Percentiles rank a stretch among this genome's conserved stretches.
Evolutionary conservation across 2,113 vertebrate genomes (phyloP).

Genomic region (Mobula birostris): DNA sequence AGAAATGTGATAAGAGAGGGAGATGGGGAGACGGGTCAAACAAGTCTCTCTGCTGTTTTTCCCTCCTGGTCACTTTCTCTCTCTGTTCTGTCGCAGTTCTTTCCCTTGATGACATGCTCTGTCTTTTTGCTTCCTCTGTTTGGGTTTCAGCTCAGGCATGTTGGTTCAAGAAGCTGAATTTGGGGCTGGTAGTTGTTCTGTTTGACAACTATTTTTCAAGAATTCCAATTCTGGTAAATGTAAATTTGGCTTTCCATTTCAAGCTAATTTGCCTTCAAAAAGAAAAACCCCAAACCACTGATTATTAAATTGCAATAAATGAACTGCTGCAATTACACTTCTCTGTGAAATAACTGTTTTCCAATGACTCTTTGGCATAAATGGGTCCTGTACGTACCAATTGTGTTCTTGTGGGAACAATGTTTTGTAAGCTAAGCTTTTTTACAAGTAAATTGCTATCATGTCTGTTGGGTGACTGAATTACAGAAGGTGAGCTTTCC

Average conservation of each 20-base stretch:
- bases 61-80: too few species aligned
- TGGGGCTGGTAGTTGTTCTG: neutral
- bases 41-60: too few species aligned
- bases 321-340: neutral
- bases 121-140: neutral
- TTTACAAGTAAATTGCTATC: neutral
- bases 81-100: neutral
- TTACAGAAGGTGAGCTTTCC: neutral
- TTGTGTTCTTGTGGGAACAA: neutral
- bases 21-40: too few species aligned
- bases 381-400: neutral
- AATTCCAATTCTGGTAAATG: neutral
- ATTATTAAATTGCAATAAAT: neutral
- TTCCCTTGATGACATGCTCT: neutral
- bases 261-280: neutral
- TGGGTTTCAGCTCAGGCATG: neutral
- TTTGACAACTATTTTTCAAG: neutral
- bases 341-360: neutral
- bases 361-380: neutral
- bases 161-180: neutral
- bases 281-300: neutral
- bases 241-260: neutral
- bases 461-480: neutral
- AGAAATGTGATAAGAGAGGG: too few species aligned
- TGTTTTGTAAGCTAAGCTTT: slow-evolving; percentile 16